A percentile compares a stretch with the other conserved stretches of the same genome.
Evolutionary conservation across 2,888 invertebrate genomes (phyloP).

Genomic region (Drosophila mayaguana): DNA sequence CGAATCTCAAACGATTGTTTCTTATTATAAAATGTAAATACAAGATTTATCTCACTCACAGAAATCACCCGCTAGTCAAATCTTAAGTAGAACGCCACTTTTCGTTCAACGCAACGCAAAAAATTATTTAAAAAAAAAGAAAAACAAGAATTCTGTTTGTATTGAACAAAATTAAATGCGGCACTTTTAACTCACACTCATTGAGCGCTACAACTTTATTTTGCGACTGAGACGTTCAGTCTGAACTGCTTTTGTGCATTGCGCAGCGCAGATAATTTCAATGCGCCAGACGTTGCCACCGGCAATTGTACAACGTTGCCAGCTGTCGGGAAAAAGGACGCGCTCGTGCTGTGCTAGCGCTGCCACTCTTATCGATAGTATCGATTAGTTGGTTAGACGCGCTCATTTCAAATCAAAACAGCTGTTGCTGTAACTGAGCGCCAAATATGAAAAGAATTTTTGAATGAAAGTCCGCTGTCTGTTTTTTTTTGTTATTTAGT

Average conservation of each 20-base stretch:
- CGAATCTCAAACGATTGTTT: constrained; percentile 23
- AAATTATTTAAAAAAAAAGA: constrained; percentile 33
- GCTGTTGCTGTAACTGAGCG: neutral
- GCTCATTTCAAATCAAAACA: neutral
- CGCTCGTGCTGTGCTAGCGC: neutral
- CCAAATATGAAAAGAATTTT: neutral
- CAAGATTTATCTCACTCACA: constrained; percentile 27
- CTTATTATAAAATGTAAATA: constrained; percentile 22
- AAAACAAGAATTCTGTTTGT: constrained; percentile 67
- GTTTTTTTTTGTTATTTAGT: constrained; percentile 46
- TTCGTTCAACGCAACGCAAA: constrained; percentile 31
- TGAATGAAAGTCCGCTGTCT: neutral
- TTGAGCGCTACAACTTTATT: constrained; percentile 54
- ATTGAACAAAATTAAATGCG: constrained; percentile 48
- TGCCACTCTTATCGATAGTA: constrained; percentile 3
- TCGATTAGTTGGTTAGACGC: neutral
- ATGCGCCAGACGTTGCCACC: constrained; percentile 46
- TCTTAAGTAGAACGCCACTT: constrained; percentile 18
- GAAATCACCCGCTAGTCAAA: constrained; percentile 12
- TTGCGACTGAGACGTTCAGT: constrained; percentile 56
- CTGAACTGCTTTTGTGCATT: constrained; percentile 41
- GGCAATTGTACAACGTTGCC: constrained; percentile 24
- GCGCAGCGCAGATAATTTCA: constrained; percentile 49
- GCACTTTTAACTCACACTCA: constrained; percentile 7
- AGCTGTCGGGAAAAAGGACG: constrained; percentile 15